A percentile compares a stretch with the other conserved stretches of the same genome.
phyloP scores from a whole-genome alignment of 2,797 vertebrate genomes.

The Ciconia nigra region DNA sequence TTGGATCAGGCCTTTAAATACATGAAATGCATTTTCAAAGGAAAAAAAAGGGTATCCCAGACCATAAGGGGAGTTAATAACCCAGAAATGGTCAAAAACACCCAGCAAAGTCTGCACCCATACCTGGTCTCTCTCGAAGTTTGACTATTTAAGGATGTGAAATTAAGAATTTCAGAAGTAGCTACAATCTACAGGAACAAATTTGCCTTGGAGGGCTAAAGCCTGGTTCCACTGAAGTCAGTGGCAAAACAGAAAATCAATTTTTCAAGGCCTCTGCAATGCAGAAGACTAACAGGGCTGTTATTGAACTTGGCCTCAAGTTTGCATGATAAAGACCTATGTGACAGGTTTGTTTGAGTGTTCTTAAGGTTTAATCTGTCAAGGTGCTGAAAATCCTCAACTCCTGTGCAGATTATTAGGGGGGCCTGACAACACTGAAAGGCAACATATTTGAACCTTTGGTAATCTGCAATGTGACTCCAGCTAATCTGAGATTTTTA shows the following conservation, averaged over 20 bases:
- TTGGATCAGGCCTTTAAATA: neutral
- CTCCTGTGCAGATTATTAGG: neutral
- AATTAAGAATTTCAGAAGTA: neutral
- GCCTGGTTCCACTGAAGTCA: neutral
- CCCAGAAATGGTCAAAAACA: neutral
- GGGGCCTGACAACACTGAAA: neutral
- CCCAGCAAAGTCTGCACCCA: neutral
- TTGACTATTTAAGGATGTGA: neutral
- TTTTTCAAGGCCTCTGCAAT: constrained; percentile 10
- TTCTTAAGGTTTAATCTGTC: neutral
- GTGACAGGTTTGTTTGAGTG: neutral
- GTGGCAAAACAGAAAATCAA: constrained; percentile 33
- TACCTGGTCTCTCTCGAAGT: neutral
- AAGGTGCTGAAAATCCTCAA: neutral
- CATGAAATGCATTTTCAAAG: neutral
- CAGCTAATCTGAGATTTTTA: neutral
- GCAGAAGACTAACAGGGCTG: constrained; percentile 23
- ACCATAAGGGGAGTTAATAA: neutral
- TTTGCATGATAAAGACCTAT: constrained; percentile 19
- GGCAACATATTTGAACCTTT: neutral
- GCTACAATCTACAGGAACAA: neutral
- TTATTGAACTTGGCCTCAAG: constrained; percentile 22
- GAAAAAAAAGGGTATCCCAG: neutral
- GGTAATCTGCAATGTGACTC: neutral
- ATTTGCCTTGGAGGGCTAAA: neutral